Evolutionary conservation across 2,113 vertebrate genomes (phyloP).

Genomic region (Amphiprion ocellaris): DNA sequence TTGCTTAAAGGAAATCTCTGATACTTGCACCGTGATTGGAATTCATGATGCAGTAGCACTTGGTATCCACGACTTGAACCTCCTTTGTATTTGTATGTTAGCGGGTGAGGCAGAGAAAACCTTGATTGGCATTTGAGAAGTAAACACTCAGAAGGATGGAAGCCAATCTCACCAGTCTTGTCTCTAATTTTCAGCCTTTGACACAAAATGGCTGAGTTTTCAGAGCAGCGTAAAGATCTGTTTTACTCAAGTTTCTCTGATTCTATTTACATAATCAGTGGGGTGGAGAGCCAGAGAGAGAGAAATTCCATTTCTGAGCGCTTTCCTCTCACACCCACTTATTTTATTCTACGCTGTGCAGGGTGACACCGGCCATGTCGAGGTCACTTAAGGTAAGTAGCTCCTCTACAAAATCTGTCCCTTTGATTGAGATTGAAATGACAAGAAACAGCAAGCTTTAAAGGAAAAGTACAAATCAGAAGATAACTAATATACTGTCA

Average conservation of each 20-base stretch:
- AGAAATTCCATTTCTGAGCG: slow-evolving; percentile 10
- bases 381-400: not conserved
- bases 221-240: slow-evolving; percentile 38
- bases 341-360: slow-evolving; percentile 6
- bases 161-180: slow-evolving; percentile 45
- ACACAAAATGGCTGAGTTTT: slow-evolving; percentile 26
- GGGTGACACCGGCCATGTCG: not conserved
- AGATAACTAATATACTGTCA: too few species aligned
- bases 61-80: slow-evolving; percentile 6
- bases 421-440: not conserved
- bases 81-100: slow-evolving; percentile 34
- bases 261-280: slow-evolving; percentile 54
- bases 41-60: slow-evolving; percentile 18
- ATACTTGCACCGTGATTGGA: slow-evolving; percentile 23
- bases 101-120: slow-evolving; percentile 34
- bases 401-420: not conserved
- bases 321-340: not conserved
- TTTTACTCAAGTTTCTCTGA: slow-evolving; percentile 47
- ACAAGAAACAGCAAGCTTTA: not conserved
- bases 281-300: not conserved
- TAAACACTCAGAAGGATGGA: slow-evolving; percentile 34
- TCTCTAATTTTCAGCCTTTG: slow-evolving; percentile 42
- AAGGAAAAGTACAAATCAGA: not conserved
- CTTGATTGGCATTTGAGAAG: slow-evolving; percentile 39
- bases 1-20: slow-evolving; percentile 43